Evolutionary conservation across 2,888 invertebrate species (phyloP).

Genomic region (Nematopogon swammerdamellus): DNA sequence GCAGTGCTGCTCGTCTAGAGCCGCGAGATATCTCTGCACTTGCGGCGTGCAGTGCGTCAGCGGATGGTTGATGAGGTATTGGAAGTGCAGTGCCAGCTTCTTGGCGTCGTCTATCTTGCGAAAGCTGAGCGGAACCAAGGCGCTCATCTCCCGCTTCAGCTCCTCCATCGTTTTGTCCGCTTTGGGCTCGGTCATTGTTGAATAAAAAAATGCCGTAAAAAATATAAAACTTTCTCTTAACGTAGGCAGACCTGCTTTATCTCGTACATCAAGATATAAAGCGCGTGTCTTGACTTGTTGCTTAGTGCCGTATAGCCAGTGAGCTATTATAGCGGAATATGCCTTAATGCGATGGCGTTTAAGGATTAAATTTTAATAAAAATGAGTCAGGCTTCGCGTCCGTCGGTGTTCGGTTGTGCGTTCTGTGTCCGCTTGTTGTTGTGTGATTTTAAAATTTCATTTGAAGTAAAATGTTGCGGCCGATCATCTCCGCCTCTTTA

Average conservation of each 20-base stretch:
- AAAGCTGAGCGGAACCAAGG: slow-evolving; percentile 36
- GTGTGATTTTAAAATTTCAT: background rate
- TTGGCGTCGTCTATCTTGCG: slow-evolving; percentile 39
- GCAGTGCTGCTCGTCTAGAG: slow-evolving; percentile 31
- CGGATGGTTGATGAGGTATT: slow-evolving; percentile 32
- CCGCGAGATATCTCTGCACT: slow-evolving; percentile 27
- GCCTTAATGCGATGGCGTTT: background rate
- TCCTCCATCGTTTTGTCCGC: slow-evolving; percentile 18
- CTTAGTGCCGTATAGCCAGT: background rate
- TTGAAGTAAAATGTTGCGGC: background rate
- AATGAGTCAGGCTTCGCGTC: background rate
- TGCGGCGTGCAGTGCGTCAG: slow-evolving; percentile 25
- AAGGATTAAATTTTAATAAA: background rate
- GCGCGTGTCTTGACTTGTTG: background rate
- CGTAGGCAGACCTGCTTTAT: background rate
- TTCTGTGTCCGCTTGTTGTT: background rate
- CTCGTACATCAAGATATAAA: background rate
- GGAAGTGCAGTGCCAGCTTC: slow-evolving; percentile 35
- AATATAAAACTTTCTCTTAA: background rate
- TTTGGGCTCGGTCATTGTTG: background rate
- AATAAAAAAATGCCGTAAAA: background rate
- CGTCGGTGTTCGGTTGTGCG: background rate
- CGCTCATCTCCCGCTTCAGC: slow-evolving; percentile 23
- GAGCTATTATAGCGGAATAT: background rate
- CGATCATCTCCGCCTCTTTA: background rate